Conservation (phyloP, 2,113 vertebrate species). For the Pavo muticus region DNA sequence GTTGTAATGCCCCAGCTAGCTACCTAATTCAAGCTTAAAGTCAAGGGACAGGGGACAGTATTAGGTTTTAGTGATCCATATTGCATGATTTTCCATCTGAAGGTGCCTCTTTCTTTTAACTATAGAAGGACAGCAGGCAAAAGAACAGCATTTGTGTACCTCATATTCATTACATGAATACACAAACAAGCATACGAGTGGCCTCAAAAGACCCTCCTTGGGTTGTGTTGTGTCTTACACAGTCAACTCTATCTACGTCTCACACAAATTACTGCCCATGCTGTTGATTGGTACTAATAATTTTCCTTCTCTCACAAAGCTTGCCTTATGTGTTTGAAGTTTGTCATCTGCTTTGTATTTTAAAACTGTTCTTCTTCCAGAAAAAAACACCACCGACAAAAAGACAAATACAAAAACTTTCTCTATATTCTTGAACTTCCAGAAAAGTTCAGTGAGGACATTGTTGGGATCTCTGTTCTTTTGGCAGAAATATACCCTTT, state of each 20-base stretch:
- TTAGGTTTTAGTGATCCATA: neutral
- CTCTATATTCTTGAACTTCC: neutral
- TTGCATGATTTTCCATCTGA: neutral
- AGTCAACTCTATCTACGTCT: neutral
- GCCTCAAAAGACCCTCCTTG: neutral
- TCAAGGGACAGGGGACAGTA: neutral
- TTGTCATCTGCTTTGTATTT: conserved; percentile 3
- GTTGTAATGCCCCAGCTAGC: neutral
- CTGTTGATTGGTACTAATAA: neutral
- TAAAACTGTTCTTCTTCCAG: neutral
- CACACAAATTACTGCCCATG: neutral
- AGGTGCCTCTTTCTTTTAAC: neutral
- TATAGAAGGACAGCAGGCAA: neutral
- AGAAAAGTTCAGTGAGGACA: neutral
- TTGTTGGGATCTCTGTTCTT: neutral
- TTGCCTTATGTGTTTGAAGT: neutral
- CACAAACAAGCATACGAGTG: neutral
- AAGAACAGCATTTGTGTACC: neutral
- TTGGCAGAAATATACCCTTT: neutral
- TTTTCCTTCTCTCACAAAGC: neutral
- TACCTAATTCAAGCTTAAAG: neutral
- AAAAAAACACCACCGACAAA: neutral
- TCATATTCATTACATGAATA: neutral
- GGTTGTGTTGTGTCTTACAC: neutral
- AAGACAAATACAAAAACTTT: neutral